A percentile compares a stretch with the other conserved stretches of the same genome.
Evolutionary conservation across 2,113 vertebrate species (phyloP).

Genomic region (Hippocampus guttulatus): DNA sequence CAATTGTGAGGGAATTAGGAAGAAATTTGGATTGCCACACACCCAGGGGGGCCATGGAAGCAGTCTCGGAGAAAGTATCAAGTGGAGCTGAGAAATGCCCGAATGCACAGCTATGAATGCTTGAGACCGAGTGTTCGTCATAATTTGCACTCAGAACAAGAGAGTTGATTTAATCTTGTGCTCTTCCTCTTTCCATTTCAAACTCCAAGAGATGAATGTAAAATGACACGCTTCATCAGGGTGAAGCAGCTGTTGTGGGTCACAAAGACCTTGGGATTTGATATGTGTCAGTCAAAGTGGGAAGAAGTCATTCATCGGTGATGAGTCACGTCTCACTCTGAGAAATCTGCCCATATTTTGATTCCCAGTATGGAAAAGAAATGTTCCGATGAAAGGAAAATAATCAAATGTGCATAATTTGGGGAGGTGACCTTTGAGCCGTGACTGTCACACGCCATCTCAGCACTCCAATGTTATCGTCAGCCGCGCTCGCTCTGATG

Average conservation of each 20-base stretch:
- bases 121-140: neutral
- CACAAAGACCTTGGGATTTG: conserved; percentile 31
- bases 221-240: conserved; percentile 8
- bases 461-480: conserved; percentile 23
- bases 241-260: conserved; percentile 22
- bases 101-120: neutral
- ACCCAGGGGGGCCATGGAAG: conserved; percentile 25
- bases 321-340: conserved; percentile 32
- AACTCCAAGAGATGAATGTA: conserved; percentile 15
- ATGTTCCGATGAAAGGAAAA: conserved; percentile 37
- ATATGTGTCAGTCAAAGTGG: conserved; percentile 25
- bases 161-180: conserved; percentile 33
- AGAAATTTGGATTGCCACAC: conserved; percentile 42
- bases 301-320: conserved; percentile 35
- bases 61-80: conserved; percentile 7
- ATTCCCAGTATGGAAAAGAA: conserved; percentile 22
- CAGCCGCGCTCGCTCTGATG: conserved; percentile 43
- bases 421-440: conserved; percentile 45
- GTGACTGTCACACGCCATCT: conserved; percentile 49
- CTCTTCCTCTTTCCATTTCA: conserved; percentile 11
- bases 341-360: conserved; percentile 42
- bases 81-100: conserved; percentile 1
- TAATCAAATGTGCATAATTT: conserved; percentile 51
- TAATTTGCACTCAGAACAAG: conserved; percentile 14
- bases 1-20: conserved; percentile 43